Percentiles rank a stretch among this genome's conserved stretches.
Evolutionary conservation across 2,113 vertebrate species (phyloP).

Genomic region (Miniopterus natalensis): DNA sequence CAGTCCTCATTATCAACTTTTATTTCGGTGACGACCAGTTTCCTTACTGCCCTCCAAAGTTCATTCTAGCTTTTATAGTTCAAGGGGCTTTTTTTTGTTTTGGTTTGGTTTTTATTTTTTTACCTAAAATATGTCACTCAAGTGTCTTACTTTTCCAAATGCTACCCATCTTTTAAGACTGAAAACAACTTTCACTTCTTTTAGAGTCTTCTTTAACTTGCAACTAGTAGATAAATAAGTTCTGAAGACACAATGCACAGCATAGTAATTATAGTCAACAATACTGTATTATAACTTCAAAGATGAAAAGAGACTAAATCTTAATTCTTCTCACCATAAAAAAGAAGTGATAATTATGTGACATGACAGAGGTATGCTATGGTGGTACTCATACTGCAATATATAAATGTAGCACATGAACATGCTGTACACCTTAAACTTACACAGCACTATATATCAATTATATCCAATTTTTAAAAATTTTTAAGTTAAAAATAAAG

Average conservation of each 20-base stretch:
- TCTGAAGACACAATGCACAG: neutral
- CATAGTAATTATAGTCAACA: neutral
- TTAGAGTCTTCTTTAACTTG: constrained; percentile 9
- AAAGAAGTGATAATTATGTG: neutral
- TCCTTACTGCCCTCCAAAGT: neutral
- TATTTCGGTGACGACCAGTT: constrained; percentile 3
- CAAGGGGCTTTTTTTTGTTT: neutral
- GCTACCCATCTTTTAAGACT: constrained; percentile 3
- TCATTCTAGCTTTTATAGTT: constrained; percentile 27
- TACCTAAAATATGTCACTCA: constrained; percentile 16
- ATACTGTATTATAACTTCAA: neutral
- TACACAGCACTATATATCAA: neutral
- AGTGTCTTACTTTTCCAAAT: constrained; percentile 34
- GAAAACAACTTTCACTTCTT: neutral
- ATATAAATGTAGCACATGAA: neutral
- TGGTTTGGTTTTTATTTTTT: neutral
- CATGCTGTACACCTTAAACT: neutral
- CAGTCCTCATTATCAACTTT: neutral
- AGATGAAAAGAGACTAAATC: neutral
- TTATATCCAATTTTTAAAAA: neutral
- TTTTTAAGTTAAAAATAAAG: constrained; percentile 1
- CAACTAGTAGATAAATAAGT: neutral
- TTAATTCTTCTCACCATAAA: neutral
- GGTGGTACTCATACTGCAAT: neutral
- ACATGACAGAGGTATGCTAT: neutral